phyloP scores from a whole-genome alignment of 2,797 vertebrate genomes.

The Pitangus sulphuratus region DNA sequence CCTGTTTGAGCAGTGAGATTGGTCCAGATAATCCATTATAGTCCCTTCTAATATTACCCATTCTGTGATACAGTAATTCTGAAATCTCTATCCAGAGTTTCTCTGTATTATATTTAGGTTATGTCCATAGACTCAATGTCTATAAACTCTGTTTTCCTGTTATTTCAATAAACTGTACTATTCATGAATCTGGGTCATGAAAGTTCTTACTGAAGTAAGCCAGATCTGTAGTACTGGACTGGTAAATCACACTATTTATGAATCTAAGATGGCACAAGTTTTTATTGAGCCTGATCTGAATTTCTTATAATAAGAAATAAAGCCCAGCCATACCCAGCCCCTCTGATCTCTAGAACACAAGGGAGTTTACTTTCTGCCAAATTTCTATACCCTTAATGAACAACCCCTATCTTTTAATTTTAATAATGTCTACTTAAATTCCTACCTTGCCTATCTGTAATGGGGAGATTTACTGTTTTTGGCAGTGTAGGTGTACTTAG shows the following conservation, averaged over 20 bases:
- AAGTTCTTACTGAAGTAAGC: neutral
- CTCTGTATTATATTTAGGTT: neutral
- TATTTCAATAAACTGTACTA: too few relatives aligned
- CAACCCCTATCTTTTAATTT: neutral
- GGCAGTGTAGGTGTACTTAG: neutral
- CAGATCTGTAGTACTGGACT: too few relatives aligned
- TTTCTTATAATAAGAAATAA: neutral
- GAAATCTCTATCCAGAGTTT: neutral
- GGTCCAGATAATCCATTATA: neutral
- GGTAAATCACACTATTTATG: neutral
- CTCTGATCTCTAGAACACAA: neutral
- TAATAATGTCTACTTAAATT: neutral
- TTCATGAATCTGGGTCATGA: neutral
- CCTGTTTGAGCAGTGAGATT: neutral
- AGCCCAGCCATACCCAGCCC: too few relatives aligned
- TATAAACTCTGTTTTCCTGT: neutral
- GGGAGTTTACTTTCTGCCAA: neutral
- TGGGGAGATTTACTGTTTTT: neutral
- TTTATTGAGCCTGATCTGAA: neutral
- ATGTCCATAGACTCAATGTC: neutral
- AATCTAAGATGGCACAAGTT: neutral
- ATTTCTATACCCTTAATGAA: neutral
- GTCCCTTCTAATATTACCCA: neutral
- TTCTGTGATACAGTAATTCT: neutral
- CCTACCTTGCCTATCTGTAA: neutral